These are phyloP conservation scores for Punctoribates punctum DNA, from an alignment of 2,888 invertebrate species.

Conservation along the genomic window DNA sequence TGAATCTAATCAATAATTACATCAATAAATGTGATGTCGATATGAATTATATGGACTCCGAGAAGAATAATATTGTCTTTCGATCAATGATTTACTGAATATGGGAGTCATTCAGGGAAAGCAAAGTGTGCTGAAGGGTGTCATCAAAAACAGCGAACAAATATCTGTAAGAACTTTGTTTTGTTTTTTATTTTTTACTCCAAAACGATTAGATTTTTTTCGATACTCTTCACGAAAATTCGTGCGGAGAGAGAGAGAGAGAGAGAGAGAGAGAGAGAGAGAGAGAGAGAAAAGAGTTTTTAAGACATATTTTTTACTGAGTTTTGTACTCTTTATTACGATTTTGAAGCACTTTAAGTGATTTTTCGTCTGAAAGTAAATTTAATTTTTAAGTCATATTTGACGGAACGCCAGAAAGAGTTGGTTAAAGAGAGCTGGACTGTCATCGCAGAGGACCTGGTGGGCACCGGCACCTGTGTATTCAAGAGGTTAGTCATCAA, in stretches of 20 bases:
- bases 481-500: slow-evolving; percentile 32
- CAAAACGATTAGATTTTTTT: not conserved
- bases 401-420: slow-evolving; percentile 27
- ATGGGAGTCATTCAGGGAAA: slow-evolving; percentile 38
- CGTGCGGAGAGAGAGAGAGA: not conserved
- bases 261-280: no score
- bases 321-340: no score
- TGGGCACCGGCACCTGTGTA: slow-evolving; percentile 32
- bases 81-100: not conserved
- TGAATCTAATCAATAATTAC: no score
- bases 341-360: not conserved
- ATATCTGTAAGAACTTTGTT: slow-evolving; percentile 6
- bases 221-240: not conserved
- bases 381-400: not conserved
- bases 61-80: no score
- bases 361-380: not conserved
- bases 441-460: slow-evolving; percentile 38
- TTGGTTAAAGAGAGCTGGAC: slow-evolving; percentile 39
- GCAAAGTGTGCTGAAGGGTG: slow-evolving; percentile 40
- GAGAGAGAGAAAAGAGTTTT: not conserved
- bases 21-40: no score
- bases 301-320: no score
- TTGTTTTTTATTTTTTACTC: not conserved
- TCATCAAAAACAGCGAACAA: slow-evolving; percentile 39
- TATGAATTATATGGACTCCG: no score